Conservation (phyloP, 2,113 vertebrate species). For the Callithrix jacchus region DNA sequence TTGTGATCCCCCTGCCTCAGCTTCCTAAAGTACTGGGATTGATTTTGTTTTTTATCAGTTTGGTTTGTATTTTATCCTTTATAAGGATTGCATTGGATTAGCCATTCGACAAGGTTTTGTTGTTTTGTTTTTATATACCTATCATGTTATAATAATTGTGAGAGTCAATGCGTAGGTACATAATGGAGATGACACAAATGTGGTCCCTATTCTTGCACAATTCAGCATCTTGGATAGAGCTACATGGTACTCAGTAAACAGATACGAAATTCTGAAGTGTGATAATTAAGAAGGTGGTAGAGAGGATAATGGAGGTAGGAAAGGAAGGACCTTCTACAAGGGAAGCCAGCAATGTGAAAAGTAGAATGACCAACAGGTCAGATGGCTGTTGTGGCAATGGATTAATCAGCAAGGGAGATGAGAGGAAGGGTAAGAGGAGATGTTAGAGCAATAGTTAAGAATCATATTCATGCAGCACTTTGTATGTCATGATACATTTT, state of each 20-base stretch:
- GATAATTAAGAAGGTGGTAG: not conserved
- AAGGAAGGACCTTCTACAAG: not conserved
- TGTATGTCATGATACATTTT: not conserved
- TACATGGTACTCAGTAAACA: not conserved
- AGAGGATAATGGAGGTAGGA: no score
- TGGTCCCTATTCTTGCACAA: not conserved
- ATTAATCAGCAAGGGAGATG: fast-evolving
- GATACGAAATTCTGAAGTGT: not conserved
- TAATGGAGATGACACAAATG: not conserved
- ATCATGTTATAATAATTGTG: not conserved
- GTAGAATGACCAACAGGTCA: not conserved
- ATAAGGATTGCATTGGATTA: not conserved
- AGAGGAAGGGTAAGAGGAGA: not conserved
- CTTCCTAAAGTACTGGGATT: no score
- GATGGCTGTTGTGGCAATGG: fast-evolving
- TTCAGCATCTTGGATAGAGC: not conserved
- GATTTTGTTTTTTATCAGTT: not conserved
- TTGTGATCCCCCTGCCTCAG: no score
- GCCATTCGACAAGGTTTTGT: not conserved
- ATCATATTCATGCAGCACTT: not conserved
- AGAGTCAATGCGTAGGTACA: not conserved
- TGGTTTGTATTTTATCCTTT: not conserved
- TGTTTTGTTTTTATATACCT: not conserved
- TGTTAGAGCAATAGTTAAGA: not conserved
- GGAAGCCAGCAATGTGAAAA: not conserved